These are phyloP conservation scores for Microcebus murinus DNA, from an alignment of 2,113 vertebrate genomes.

Conservation along the genomic window DNA sequence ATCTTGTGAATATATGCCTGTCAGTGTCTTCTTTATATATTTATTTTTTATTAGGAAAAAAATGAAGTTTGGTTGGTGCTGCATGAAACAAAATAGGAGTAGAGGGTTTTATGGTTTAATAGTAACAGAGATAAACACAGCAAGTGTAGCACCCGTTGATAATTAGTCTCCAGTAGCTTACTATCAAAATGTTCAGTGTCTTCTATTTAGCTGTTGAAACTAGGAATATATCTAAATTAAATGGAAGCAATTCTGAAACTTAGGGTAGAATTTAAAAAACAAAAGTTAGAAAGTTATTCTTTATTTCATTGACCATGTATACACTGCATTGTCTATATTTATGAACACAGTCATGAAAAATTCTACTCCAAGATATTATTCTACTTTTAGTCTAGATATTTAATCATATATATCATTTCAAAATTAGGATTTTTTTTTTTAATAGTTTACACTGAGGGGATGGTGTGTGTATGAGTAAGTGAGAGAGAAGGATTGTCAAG, in stretches of 20 bases:
- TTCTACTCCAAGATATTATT: not conserved
- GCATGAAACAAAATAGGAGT: slow-evolving; percentile 60
- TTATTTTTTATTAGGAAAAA: slow-evolving; percentile 68
- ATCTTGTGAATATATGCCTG: slow-evolving; percentile 81
- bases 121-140: slow-evolving; percentile 27
- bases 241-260: not conserved
- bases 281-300: not conserved
- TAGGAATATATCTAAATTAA: not conserved
- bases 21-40: slow-evolving; percentile 68
- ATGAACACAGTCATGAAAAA: slow-evolving; percentile 6
- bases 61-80: slow-evolving; percentile 61
- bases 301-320: slow-evolving; percentile 3
- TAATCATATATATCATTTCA: slow-evolving; percentile 27
- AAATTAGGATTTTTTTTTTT: slow-evolving; percentile 54
- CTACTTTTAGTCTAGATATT: slow-evolving; percentile 53
- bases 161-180: not conserved
- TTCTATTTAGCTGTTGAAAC: slow-evolving; percentile 47
- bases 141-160: not conserved
- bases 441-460: slow-evolving; percentile 18
- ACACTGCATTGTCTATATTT: slow-evolving; percentile 33
- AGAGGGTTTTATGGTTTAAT: not conserved
- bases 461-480: not conserved
- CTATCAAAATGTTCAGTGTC: not conserved
- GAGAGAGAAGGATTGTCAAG: not conserved
- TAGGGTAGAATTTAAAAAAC: slow-evolving; percentile 17